Percentiles rank a stretch among this genome's conserved stretches.
phyloP scores from a whole-genome alignment of 2,888 invertebrate species.

The Geophilus truncorum region DNA sequence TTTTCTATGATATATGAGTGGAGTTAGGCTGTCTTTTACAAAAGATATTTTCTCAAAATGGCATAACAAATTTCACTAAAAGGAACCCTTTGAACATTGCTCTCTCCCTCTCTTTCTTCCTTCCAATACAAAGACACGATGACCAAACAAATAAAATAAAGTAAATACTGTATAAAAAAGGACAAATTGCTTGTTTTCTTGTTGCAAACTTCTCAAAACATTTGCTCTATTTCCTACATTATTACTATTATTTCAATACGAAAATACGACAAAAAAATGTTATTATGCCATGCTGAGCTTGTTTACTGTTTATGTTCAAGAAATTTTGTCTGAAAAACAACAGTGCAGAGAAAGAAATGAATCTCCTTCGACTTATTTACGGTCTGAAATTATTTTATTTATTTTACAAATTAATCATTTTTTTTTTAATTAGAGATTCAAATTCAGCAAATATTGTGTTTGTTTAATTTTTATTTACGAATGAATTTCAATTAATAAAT shows the following conservation, averaged over 20 bases:
- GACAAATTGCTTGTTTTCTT: slow-evolving; percentile 11
- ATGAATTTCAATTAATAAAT: neutral
- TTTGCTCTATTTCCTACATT: neutral
- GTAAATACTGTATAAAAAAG: slow-evolving; percentile 6
- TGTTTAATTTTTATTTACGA: neutral
- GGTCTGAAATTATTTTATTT: no score
- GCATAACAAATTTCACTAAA: slow-evolving; percentile 20
- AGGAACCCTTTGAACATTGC: slow-evolving; percentile 20
- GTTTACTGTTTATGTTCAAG: no score
- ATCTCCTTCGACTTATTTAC: no score
- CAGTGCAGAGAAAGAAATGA: no score
- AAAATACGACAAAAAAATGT: neutral
- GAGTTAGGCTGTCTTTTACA: slow-evolving; percentile 20
- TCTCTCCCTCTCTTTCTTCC: neutral
- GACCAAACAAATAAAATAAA: slow-evolving; percentile 1
- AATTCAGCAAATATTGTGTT: neutral
- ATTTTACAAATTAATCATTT: neutral
- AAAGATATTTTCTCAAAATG: slow-evolving; percentile 16
- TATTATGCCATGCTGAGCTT: no score
- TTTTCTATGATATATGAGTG: slow-evolving; percentile 16
- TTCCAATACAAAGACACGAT: slow-evolving; percentile 20
- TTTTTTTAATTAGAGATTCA: neutral
- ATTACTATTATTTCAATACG: neutral
- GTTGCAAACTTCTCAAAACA: neutral
- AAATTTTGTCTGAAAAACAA: no score